A percentile compares a stretch with the other conserved stretches of the same genome.
phyloP scores from a whole-genome alignment of 2,888 invertebrate species.

The Acrocyrtus sp. region DNA sequence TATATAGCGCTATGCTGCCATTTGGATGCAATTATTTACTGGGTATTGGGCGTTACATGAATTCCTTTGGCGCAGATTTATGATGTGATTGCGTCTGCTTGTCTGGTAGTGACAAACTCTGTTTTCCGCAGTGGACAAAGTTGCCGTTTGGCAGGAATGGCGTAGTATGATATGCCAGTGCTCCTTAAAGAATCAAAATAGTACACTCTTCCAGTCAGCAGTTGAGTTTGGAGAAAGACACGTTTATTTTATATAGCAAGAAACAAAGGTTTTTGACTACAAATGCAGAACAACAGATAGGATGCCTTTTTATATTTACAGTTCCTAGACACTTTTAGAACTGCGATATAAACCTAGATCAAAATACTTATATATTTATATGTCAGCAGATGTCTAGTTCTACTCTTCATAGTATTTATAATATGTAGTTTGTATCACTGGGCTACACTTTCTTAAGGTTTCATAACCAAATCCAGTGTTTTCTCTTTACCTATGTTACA shows the following conservation, averaged over 20 bases:
- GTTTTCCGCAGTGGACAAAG: too few species aligned
- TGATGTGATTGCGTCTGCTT: too few species aligned
- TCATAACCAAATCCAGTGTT: constrained; percentile 50
- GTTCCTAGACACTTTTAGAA: constrained; percentile 42
- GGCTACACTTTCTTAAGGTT: constrained; percentile 50
- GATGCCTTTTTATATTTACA: constrained; percentile 39
- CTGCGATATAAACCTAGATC: constrained; percentile 20
- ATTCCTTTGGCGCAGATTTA: too few species aligned
- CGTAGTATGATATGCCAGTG: too few species aligned
- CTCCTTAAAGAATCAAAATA: too few species aligned
- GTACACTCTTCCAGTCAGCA: too few species aligned
- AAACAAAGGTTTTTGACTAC: constrained; percentile 51
- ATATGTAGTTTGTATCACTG: constrained; percentile 51
- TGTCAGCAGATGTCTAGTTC: constrained; percentile 25
- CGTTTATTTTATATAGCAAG: constrained; percentile 51
- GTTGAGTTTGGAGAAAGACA: constrained; percentile 45
- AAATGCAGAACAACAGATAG: constrained; percentile 48
- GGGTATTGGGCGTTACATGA: too few species aligned
- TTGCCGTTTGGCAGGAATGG: too few species aligned
- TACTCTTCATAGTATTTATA: constrained; percentile 17
- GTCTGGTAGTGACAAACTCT: too few species aligned
- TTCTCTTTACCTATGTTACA: too few species aligned
- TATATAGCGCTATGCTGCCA: too few species aligned
- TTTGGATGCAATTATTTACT: too few species aligned
- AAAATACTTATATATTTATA: constrained; percentile 29